phyloP scores from a whole-genome alignment of 2,888 invertebrate species.

The Leucoptera coffeella region DNA sequence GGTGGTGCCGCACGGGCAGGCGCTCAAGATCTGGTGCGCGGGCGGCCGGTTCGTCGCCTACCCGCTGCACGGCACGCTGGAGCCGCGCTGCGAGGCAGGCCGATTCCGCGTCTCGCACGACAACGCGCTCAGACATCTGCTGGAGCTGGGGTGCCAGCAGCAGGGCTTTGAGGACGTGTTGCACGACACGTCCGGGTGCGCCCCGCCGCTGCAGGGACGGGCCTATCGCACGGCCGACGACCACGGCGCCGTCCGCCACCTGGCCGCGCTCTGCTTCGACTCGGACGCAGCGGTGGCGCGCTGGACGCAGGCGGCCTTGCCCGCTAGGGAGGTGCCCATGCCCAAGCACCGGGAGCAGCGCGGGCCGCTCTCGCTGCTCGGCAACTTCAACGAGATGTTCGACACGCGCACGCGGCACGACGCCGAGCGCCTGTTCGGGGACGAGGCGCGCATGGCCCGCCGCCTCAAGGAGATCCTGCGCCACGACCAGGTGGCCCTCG shows the following conservation, averaged over 20 bases:
- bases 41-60: constrained; percentile 23
- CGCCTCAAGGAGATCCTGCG: constrained; percentile 22
- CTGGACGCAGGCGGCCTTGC: constrained; percentile 13
- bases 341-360: constrained; percentile 16
- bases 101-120: constrained; percentile 18
- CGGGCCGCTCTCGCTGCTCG: constrained; percentile 28
- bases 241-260: constrained; percentile 14
- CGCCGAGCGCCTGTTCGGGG: constrained; percentile 29
- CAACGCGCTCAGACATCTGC: constrained; percentile 15
- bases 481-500: constrained; percentile 21
- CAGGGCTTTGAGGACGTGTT: constrained; percentile 33
- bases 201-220: constrained; percentile 26
- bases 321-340: constrained; percentile 12
- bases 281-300: constrained; percentile 18
- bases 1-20: too few species aligned
- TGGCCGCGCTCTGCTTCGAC: constrained; percentile 33
- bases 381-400: constrained; percentile 44
- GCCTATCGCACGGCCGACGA: constrained; percentile 19
- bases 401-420: constrained; percentile 24
- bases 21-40: too few species aligned
- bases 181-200: too few species aligned
- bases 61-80: constrained; percentile 16
- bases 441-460: constrained; percentile 20
- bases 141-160: constrained; percentile 41
- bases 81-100: constrained; percentile 21